Conservation (phyloP, 64 coral and sea anemone genomes). For the Anthopleura sola region DNA sequence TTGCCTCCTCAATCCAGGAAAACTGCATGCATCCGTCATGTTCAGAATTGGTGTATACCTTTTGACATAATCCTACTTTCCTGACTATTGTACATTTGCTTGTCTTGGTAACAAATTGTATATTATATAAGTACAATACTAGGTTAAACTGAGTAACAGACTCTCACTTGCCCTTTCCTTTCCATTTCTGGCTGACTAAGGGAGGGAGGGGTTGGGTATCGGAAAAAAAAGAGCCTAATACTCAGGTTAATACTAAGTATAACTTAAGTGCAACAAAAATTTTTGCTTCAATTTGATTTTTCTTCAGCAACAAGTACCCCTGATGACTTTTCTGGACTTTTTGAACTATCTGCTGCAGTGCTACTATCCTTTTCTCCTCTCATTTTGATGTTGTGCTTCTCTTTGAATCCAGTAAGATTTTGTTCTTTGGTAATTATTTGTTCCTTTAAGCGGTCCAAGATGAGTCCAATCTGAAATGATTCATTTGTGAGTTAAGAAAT, state of each 20-base stretch:
- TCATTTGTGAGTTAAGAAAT: too few species aligned
- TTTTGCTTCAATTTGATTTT: not conserved
- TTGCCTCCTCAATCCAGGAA: too few species aligned
- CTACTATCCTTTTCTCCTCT: constrained; percentile 37
- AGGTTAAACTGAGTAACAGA: not conserved
- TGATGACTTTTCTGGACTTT: constrained; percentile 38
- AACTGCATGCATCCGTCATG: too few species aligned
- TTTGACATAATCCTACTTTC: not conserved
- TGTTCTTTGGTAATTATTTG: constrained; percentile 41
- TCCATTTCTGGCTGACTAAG: too few species aligned
- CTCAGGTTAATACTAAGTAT: not conserved
- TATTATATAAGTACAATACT: not conserved
- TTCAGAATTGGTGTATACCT: too few species aligned
- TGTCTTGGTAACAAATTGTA: not conserved
- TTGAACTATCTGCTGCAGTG: not conserved
- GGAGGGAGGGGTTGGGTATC: not conserved
- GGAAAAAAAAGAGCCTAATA: not conserved
- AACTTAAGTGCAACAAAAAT: not conserved
- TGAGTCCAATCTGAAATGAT: constrained; percentile 6
- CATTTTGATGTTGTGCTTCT: constrained; percentile 58
- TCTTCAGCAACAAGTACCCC: constrained; percentile 47
- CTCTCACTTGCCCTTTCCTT: not conserved
- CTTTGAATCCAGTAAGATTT: constrained; percentile 46
- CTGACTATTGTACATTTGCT: not conserved
- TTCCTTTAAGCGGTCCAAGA: constrained; percentile 13